Base-by-base conservation (phyloP, 2,113 vertebrate species). In the Myxocyprinus asiaticus region DNA sequence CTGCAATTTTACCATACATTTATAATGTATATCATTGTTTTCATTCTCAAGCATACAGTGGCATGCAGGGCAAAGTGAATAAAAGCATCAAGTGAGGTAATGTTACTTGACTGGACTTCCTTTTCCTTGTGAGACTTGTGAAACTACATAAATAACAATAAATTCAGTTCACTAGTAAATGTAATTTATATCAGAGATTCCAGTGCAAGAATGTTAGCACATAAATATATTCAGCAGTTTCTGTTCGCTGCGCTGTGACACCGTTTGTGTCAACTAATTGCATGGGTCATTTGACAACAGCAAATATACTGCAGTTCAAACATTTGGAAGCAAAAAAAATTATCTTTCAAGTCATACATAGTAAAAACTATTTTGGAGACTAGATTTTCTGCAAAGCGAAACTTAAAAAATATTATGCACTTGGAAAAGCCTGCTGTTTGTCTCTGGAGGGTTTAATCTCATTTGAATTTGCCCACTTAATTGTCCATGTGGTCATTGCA, bases 141-240 rank as follows among this genome's bases (percentile, higher is more conserved):
- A 33, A 33, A 69, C 48, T 9, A 53, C 53, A 69, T 69, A 69
- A 69, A 69, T 68, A 47, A 68, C 7, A 68, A 51, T 55, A 51
- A 7, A 22, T 69, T 69, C 67, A 53, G 67, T 42, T 53, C 2
- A 12, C 17, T 33, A 14, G 11, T 69, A 6, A 58, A 15, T 71
- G 33, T 58, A 15, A 44, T 45, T 44, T n/a, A 58, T 69, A 67
- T 67, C 65, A 55, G 50, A 69, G 50, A 14, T 58, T 58, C 15
- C 55, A 58, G 55, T 58, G 11, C 14, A 33, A 33, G 22, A 33
- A 33, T 33, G 22, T 33, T 33, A 47, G 43, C 43, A 47, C 2
- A 47, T 73, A 47, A 73, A 73, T 61, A 59, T 59, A 72, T 72
- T 47, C 70, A 72, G 15, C 9, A 6, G 43, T 72, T 72, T 10